Evolutionary conservation across 1,140 invertebrate species (phyloP), one percentile per base, ranked within the genome.

Genomic region (Bombus picipes): DNA sequence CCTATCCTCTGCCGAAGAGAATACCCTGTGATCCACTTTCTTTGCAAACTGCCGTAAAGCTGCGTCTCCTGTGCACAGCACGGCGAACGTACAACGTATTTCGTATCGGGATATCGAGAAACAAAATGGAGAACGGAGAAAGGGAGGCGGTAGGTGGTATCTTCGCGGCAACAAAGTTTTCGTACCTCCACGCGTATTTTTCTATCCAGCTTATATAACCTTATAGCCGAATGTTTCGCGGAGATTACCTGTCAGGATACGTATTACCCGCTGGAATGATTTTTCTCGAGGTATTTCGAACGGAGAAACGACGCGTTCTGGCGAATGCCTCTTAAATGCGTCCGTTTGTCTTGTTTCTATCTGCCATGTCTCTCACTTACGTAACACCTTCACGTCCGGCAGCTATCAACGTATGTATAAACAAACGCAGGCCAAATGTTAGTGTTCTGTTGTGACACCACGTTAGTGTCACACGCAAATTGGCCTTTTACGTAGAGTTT

Each of bases 211-310:
- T 88, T 85, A 82, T 90, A 90, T 75, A 89, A 89, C 82, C 86
- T 79, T 10, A 39, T n/a, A 80, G 71, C 71, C 78, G 66, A 91
- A 90, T 91, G 74, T 86, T 86, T 82, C 83, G 81, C 81, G 43
- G 75, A 90, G 89, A 91, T 91, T 88, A 90, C 83, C 89, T 88
- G 89, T 84, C 89, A 86, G 77, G 85, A 88, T 90, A 84, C 77
- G 73, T 86, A 80, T 90, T 86, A 81, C 73, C 72, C 57, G 59
- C 28, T 59, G 73, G 62, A 65, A 28, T 81, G 72, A 90, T 85
- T 90, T 53, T 88, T 76, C 68, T 74, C 81, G 39, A 43, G 18
- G 28, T 13, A n/a, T 82, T 28, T n/a, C n/a, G 62, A 37, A 47
- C 28, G 22, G 28, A 43, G 37, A 66, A 86, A 86, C 34, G 59